Evolutionary conservation across 1,140 invertebrate genomes (phyloP).

Genomic region (Yoshiicerus persimilis): DNA sequence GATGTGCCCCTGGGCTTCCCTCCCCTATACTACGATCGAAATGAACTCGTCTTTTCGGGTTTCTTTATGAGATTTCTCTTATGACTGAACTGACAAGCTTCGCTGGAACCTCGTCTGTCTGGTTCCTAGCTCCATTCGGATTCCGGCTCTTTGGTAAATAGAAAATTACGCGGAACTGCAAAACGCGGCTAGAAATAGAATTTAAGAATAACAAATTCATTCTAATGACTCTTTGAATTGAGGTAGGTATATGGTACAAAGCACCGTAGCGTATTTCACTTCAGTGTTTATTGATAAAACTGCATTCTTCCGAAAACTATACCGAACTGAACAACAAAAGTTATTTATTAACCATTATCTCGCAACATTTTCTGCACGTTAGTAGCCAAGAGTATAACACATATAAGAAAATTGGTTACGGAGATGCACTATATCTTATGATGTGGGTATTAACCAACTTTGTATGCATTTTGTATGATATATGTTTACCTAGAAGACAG

Average conservation of each 20-base stretch:
- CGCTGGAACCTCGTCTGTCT: not conserved
- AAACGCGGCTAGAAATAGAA: not conserved
- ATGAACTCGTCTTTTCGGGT: conserved; percentile 35
- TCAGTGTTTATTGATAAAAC: not conserved
- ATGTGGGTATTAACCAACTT: not conserved
- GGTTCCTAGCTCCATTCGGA: not conserved
- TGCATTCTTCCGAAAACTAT: not conserved
- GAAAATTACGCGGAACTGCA: not conserved
- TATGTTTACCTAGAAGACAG: not conserved
- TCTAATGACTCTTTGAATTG: not conserved
- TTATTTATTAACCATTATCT: not conserved
- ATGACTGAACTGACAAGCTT: not conserved
- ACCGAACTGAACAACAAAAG: not conserved
- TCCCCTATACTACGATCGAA: conserved; percentile 23
- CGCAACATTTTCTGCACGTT: not conserved
- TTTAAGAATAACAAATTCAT: not conserved
- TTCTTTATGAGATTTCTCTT: not conserved
- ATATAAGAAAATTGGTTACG: not conserved
- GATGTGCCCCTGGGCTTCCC: not conserved
- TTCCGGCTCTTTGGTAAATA: not conserved
- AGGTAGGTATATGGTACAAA: not conserved
- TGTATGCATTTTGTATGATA: not conserved
- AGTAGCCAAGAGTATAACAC: too few relatives aligned
- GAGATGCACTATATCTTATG: too few relatives aligned
- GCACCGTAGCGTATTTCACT: not conserved